Conservation (phyloP, 2,888 invertebrate genomes). For the Acleris holmiana region DNA sequence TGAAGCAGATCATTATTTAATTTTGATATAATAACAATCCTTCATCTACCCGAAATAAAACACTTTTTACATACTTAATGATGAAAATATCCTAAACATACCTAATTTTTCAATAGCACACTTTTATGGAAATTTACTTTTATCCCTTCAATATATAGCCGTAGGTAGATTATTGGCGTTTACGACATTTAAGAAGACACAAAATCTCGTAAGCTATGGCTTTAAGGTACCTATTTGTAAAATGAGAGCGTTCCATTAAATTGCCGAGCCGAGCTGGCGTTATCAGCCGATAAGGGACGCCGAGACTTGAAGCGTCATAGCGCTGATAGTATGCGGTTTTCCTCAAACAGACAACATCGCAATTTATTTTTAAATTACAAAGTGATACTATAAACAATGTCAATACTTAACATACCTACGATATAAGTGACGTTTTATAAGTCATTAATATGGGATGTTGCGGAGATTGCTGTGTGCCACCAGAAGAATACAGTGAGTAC, state of each 20-base stretch:
- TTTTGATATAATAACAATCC: too few species aligned
- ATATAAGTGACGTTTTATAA: conserved; percentile 9
- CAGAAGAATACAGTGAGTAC: conserved; percentile 73
- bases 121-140: too few species aligned
- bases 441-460: conserved; percentile 64
- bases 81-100: too few species aligned
- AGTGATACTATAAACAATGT: conserved; percentile 8
- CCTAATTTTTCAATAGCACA: too few species aligned
- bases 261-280: conserved; percentile 15
- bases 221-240: not conserved
- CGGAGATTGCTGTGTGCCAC: conserved; percentile 63
- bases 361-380: not conserved
- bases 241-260: not conserved
- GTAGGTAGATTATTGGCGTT: conserved; percentile 2
- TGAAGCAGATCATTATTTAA: too few species aligned
- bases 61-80: too few species aligned
- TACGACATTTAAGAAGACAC: conserved; percentile 1
- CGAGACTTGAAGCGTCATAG: conserved; percentile 4
- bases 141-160: not conserved
- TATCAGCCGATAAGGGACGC: conserved; percentile 29
- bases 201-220: conserved; percentile 31
- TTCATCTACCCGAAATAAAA: too few species aligned
- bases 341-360: conserved; percentile 1
- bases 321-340: conserved; percentile 20
- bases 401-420: not conserved